Percentiles rank a stretch among this genome's conserved stretches.
These are phyloP conservation scores for Muscicapa adusta DNA, from an alignment of 2,113 vertebrate species.

Conservation along the genomic window DNA sequence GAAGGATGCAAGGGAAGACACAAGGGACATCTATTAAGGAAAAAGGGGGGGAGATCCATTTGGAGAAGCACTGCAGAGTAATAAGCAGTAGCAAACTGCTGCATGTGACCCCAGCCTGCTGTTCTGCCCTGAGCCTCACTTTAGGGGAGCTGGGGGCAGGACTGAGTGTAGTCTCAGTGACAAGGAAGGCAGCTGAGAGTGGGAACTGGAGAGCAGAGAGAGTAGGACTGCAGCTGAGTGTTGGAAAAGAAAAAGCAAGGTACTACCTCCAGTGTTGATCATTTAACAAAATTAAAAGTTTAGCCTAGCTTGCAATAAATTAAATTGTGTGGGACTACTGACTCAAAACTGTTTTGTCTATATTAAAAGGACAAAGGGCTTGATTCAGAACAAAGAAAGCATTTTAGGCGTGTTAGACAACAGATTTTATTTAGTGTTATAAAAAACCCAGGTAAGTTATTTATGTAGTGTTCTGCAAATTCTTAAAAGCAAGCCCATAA, in stretches of 20 bases:
- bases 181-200: not conserved
- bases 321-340: not conserved
- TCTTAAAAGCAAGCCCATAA: not conserved
- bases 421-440: not conserved
- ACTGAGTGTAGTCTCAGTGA: not conserved
- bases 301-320: not conserved
- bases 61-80: not conserved
- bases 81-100: not conserved
- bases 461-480: not conserved
- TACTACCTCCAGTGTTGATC: not conserved
- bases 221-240: not conserved
- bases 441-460: not conserved
- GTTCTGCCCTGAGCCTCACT: not conserved
- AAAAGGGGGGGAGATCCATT: accelerated
- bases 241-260: not conserved
- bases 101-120: accelerated
- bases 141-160: not conserved
- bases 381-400: not conserved
- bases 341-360: not conserved
- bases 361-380: not conserved
- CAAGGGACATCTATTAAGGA: not conserved
- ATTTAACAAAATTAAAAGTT: not conserved
- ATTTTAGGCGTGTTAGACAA: not conserved
- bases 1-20: not conserved
- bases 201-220: not conserved